Evolutionary conservation across 2,797 vertebrate genomes (phyloP), one percentile per base, ranked within the genome.

Genomic region (Momotus momota): DNA sequence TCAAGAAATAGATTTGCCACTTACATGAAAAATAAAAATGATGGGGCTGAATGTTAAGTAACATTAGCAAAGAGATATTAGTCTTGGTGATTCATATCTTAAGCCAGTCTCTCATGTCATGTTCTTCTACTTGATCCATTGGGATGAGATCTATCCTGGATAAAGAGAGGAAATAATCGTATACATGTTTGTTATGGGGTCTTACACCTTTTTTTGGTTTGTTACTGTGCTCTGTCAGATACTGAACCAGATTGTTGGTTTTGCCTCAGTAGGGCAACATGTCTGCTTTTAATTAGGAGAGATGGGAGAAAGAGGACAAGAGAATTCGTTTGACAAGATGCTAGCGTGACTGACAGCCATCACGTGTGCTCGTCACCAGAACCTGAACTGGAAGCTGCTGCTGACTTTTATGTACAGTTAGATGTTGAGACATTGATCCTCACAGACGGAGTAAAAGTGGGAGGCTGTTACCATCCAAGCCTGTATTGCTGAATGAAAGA

Each of bases 341-440:
- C n/a, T 16, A 41, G 9, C 12, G 10, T 45, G 38, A 27, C 31
- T 48, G 65, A 64, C 12, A 64, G 22, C 7, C 13, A 5, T 33
- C 0, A 0, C 0, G 1, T 31, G 26, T 20, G 38, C 11, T 60
- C 43, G 74, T 74, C 51, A 43, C 13, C 17, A 41, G 14, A 51
- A 20, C 38, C n/a, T 51, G 26, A 61, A 46, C 12, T 41, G 25
- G 41, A 38, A 21, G n/a, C 33, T 57, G 33, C 57, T 66, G 31
- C 25, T 48, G 18, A 19, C 23, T 81, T 64, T 72, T 20, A 41
- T 12, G 16, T 27, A 26, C 12, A 12, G 35, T 51, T 43, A 55
- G 10, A 15, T 15, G 14, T 22, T 23, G 14, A 73, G 67, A 25
- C 46, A 83, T 46, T 57, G 58, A 81, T 88, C 20, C 27, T 81